Percentiles rank a stretch among this genome's conserved stretches.
These are phyloP conservation scores for Tenthredo notha DNA, from an alignment of 2,888 invertebrate species.

Conservation along the genomic window DNA sequence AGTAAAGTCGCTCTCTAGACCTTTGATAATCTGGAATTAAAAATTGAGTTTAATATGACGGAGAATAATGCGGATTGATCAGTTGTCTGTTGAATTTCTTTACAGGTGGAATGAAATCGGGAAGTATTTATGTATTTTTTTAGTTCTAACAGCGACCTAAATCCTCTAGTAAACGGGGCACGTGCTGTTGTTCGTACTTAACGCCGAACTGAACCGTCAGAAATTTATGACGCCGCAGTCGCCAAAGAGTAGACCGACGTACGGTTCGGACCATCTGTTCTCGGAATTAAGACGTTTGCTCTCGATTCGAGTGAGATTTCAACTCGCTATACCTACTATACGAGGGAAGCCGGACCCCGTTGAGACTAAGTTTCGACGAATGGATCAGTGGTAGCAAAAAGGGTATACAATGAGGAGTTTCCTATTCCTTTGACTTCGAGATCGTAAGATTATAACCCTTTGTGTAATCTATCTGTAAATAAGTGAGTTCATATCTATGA, in stretches of 20 bases:
- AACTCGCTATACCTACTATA: background rate
- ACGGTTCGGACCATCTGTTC: slow-evolving; percentile 44
- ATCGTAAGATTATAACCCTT: slow-evolving; percentile 42
- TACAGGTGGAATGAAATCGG: background rate
- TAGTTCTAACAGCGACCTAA: slow-evolving; percentile 42
- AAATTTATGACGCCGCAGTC: slow-evolving; percentile 52
- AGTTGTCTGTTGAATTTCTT: background rate
- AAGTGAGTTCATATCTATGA: background rate
- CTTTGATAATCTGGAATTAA: background rate
- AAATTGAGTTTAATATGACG: background rate
- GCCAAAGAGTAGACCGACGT: slow-evolving; percentile 50
- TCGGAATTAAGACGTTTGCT: slow-evolving; percentile 45
- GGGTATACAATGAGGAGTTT: background rate
- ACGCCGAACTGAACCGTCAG: slow-evolving; percentile 40
- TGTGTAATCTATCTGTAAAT: slow-evolving; percentile 29
- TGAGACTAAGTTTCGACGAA: slow-evolving; percentile 3
- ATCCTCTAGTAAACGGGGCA: slow-evolving; percentile 27
- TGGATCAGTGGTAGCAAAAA: slow-evolving; percentile 8
- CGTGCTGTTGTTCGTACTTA: slow-evolving; percentile 53
- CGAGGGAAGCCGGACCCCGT: background rate
- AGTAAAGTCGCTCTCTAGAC: slow-evolving; percentile 45
- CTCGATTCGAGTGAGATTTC: slow-evolving; percentile 32
- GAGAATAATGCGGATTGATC: background rate
- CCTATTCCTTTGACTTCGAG: slow-evolving; percentile 23
- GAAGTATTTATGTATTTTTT: background rate